Evolutionary conservation across 2,113 vertebrate species (phyloP).

Genomic region (Oreotrochilus melanogaster): DNA sequence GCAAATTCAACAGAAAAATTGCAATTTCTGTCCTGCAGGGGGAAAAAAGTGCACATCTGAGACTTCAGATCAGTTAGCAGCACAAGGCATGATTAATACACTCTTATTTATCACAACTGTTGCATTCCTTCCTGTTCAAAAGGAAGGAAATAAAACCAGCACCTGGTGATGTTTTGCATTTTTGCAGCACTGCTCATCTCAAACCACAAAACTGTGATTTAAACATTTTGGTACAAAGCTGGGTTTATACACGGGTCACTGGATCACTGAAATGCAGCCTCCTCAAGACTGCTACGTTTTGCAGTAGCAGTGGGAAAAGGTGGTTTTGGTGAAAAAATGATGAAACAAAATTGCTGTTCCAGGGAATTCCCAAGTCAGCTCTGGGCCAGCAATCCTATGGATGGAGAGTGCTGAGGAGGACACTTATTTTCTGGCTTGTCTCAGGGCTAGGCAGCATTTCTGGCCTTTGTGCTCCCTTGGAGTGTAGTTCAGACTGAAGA

Average conservation of each 20-base stretch:
- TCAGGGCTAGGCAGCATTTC: not conserved
- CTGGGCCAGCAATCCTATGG: not conserved
- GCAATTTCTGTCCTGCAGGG: not conserved
- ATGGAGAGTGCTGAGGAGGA: not conserved
- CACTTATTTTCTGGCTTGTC: not conserved
- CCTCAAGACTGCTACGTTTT: not conserved
- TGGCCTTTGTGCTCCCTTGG: not conserved
- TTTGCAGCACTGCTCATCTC: not conserved
- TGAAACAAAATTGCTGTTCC: not conserved
- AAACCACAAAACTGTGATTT: not conserved
- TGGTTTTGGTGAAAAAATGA: not conserved
- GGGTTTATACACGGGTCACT: not conserved
- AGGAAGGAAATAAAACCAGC: not conserved
- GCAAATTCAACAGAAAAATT: not conserved
- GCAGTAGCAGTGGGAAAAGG: not conserved
- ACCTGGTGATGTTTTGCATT: not conserved
- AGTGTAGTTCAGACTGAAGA: not conserved
- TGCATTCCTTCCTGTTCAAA: slow-evolving; percentile 7
- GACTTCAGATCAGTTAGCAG: not conserved
- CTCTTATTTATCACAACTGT: not conserved
- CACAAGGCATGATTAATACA: not conserved
- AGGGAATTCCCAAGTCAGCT: not conserved
- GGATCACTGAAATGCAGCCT: not conserved
- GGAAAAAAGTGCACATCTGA: not conserved
- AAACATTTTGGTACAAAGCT: not conserved